Evolutionary conservation across 2,113 vertebrate genomes (phyloP), one percentile per base, ranked within the genome.

Genomic region (Progne subis): DNA sequence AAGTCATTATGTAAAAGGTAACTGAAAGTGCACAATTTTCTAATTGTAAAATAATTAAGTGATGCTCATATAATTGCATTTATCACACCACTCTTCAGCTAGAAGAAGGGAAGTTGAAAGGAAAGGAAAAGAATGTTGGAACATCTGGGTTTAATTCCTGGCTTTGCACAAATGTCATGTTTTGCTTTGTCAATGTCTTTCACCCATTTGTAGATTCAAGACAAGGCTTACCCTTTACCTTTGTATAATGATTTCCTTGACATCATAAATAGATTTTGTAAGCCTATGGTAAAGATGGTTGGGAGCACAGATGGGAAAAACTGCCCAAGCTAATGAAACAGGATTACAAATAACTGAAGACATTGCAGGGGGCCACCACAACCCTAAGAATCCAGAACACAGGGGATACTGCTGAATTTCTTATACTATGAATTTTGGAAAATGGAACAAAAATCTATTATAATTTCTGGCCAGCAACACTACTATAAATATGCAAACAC

Each of bases 401-500:
- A 25, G 39, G 52, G 9, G 26, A 74, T 71, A 82, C 21, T 84
- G 65, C 47, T 65, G 70, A 78, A 18, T 84, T 64, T 76, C 64
- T 18, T 14, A 80, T 93, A 29, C 46, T 85, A 41, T 71, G 71
- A 90, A 69, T 72, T 68, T 93, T 56, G 47, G 71, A 95, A 97
- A 86, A 8, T 78, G 68, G 23, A 85, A 93, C 74, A 89, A 92
- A 85, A 88, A n/a, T 5, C 41, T 63, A 94, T 69, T 75, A 92
- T 84, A 95, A 87, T 53, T 90, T 91, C 69, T 97, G 82, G 59
- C 56, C 77, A 72, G 69, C 69, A 87, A 70, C 46, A 95, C 15
- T 39, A 49, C 43, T 91, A 93, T 88, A 86, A 96, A 96, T 96
- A 95, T 57, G 29, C 26, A 97, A 96, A 97, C 63, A 80, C 91